Conservation (phyloP, 1,140 invertebrate species). For the Pseudomyrmex sp. region DNA sequence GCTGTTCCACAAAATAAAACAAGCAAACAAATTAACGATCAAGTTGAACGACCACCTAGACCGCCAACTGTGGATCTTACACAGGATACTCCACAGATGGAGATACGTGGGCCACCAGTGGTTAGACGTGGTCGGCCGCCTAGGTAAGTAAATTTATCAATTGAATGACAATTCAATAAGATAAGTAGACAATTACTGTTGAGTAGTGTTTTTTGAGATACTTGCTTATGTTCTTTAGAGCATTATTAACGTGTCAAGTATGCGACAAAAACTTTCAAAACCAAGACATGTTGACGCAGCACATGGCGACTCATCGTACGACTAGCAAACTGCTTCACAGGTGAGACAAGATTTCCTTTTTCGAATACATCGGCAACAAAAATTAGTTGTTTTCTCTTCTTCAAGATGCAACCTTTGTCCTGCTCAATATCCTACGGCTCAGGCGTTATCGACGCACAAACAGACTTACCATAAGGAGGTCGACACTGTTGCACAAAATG, state of each 20-base stretch:
- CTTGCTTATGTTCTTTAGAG: constrained; percentile 63
- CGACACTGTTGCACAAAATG: constrained; percentile 78
- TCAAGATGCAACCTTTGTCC: constrained; percentile 90
- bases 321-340: constrained; percentile 84
- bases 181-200: no score
- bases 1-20: constrained; percentile 84
- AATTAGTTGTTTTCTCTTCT: no score
- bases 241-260: constrained; percentile 83
- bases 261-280: constrained; percentile 86
- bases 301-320: constrained; percentile 84
- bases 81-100: constrained; percentile 80
- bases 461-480: constrained; percentile 88
- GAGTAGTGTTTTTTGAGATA: neutral
- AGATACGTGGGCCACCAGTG: constrained; percentile 62
- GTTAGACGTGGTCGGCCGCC: constrained; percentile 81
- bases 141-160: constrained; percentile 67
- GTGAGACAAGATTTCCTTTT: constrained; percentile 71
- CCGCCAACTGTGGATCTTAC: constrained; percentile 87
- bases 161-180: no score
- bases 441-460: constrained; percentile 89
- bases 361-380: neutral
- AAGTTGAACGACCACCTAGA: constrained; percentile 84
- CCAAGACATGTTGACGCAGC: constrained; percentile 84
- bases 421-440: constrained; percentile 89
- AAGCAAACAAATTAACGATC: constrained; percentile 75